Conservation (phyloP, 2,888 invertebrate species). For the Antitype chi region DNA sequence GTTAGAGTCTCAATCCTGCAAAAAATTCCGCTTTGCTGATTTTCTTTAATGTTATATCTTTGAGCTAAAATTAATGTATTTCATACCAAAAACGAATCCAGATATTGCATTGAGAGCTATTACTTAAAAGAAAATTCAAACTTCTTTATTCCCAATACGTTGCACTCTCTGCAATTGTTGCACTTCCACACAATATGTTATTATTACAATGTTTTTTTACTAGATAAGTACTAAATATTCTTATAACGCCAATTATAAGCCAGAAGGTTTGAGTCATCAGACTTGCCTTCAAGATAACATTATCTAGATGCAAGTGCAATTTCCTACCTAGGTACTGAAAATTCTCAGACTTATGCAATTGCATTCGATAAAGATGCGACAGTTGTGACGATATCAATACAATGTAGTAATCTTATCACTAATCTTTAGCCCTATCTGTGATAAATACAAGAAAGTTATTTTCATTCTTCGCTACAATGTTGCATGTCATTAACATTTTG, state of each 20-base stretch:
- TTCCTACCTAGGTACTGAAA: not conserved
- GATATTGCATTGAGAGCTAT: not conserved
- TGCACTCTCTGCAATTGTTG: not conserved
- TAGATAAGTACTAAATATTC: not conserved
- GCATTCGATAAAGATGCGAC: constrained; percentile 2
- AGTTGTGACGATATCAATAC: not conserved
- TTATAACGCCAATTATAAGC: constrained; percentile 6
- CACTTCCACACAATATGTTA: not conserved
- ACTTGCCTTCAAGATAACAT: not conserved
- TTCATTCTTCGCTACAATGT: constrained; percentile 35
- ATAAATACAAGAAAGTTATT: constrained; percentile 19
- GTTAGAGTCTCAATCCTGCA: not conserved
- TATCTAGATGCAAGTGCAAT: not conserved
- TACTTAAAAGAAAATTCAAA: not conserved
- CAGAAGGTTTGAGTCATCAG: not conserved
- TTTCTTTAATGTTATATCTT: no score
- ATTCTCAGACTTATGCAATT: not conserved
- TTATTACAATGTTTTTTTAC: not conserved
- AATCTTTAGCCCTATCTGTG: not conserved
- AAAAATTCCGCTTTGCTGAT: not conserved
- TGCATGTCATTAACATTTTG: constrained; percentile 34
- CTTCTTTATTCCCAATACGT: not conserved
- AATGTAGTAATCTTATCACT: constrained; percentile 2
- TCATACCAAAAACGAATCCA: not conserved
- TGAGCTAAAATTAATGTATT: not conserved